Conservation (phyloP, 2,888 invertebrate genomes). For the Lasioglossum zephyrum region DNA sequence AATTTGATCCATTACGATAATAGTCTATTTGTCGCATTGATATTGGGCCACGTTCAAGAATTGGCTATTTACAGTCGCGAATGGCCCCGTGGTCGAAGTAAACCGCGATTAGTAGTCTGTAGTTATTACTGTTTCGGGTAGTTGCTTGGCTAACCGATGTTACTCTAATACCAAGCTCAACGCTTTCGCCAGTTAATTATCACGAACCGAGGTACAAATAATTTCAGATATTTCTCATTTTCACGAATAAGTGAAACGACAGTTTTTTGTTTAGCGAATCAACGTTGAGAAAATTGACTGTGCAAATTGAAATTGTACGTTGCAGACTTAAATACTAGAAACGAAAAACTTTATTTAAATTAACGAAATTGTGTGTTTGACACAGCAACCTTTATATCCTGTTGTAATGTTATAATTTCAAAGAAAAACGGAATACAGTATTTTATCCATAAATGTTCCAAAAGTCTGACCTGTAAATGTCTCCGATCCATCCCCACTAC, state of each 20-base stretch:
- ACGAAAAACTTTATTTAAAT: not conserved
- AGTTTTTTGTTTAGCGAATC: not conserved
- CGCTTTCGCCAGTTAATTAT: conserved; percentile 37
- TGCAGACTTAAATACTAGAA: not conserved
- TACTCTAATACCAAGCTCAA: conserved; percentile 37
- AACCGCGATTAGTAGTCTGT: conserved; percentile 44
- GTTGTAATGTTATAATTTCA: too few relatives aligned
- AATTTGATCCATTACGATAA: not conserved
- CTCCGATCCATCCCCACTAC: too few relatives aligned
- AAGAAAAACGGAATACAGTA: too few relatives aligned
- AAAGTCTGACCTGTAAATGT: too few relatives aligned
- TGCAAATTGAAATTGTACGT: not conserved
- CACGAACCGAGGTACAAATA: not conserved
- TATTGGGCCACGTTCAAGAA: conserved; percentile 1
- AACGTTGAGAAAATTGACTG: not conserved
- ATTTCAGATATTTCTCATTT: not conserved
- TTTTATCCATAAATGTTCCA: too few relatives aligned
- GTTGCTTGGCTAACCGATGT: conserved; percentile 48
- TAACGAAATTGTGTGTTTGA: not conserved
- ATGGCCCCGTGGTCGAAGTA: conserved; percentile 40
- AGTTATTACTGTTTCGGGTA: conserved; percentile 48
- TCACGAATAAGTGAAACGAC: not conserved
- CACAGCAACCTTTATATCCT: too few relatives aligned
- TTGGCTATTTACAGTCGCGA: conserved; percentile 27
- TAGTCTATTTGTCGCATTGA: not conserved